These are phyloP conservation scores for Papilio polyxenes DNA, from an alignment of 1,140 invertebrate genomes.

Conservation along the genomic window DNA sequence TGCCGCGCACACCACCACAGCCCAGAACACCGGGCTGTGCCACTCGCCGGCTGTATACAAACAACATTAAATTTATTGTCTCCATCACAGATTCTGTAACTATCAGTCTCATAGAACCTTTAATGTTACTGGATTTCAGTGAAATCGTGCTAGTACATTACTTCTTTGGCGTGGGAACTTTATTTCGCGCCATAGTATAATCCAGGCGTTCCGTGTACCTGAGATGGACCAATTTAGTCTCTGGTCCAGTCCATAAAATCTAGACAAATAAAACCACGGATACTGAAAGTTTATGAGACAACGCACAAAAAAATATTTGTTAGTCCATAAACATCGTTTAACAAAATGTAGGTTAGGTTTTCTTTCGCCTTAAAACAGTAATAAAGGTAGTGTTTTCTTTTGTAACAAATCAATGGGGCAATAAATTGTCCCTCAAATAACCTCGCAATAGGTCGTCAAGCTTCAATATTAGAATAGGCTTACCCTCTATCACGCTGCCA, in stretches of 20 bases:
- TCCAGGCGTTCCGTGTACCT: too few species aligned
- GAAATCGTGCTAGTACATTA: too few species aligned
- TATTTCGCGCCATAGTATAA: too few species aligned
- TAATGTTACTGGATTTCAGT: too few species aligned
- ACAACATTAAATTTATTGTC: not conserved
- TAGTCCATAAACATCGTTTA: not conserved
- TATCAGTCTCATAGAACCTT: not conserved
- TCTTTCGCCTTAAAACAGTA: not conserved
- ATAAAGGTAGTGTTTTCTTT: not conserved
- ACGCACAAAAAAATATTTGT: not conserved
- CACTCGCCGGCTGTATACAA: constrained; percentile 62
- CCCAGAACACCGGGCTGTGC: constrained; percentile 63
- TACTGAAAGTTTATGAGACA: too few species aligned
- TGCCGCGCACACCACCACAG: constrained; percentile 57
- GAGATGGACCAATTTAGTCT: too few species aligned
- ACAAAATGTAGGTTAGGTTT: constrained; percentile 19
- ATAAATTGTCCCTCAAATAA: not conserved
- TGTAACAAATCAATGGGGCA: not conserved
- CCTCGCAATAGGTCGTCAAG: not conserved
- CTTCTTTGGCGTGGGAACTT: too few species aligned
- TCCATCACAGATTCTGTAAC: too few species aligned
- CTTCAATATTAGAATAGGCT: constrained; percentile 22
- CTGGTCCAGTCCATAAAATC: too few species aligned
- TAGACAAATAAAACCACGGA: too few species aligned
- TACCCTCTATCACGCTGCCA: constrained; percentile 14